These are phyloP conservation scores for Odontamblyopus lacepedii DNA, from an alignment of 2,797 vertebrate genomes.

Conservation along the genomic window DNA sequence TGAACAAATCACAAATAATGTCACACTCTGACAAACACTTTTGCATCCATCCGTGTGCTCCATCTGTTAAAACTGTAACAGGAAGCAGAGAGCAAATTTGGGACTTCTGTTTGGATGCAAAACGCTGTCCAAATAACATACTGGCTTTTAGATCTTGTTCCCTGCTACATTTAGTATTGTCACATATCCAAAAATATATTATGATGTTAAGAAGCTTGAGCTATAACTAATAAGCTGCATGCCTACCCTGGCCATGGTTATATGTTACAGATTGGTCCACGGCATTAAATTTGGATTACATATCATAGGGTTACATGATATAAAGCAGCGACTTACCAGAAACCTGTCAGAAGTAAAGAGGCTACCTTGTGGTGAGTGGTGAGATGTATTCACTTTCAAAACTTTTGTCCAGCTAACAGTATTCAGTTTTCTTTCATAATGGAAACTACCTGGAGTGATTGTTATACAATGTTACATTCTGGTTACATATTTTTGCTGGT, in stretches of 20 bases:
- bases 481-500: background rate
- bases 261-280: too few species aligned
- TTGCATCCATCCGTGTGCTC: conserved; percentile 1
- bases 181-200: background rate
- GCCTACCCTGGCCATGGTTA: too few species aligned
- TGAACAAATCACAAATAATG: conserved; percentile 1
- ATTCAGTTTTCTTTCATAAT: too few species aligned
- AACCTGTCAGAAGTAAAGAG: too few species aligned
- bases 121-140: background rate
- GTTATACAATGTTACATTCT: background rate
- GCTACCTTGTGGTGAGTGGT: too few species aligned
- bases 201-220: background rate
- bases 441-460: too few species aligned
- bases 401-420: too few species aligned
- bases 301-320: too few species aligned
- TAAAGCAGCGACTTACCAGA: too few species aligned
- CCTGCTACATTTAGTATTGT: background rate
- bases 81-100: background rate
- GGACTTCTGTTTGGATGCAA: background rate
- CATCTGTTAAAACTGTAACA: conserved; percentile 6
- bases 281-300: too few species aligned
- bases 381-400: too few species aligned
- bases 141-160: background rate
- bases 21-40: background rate
- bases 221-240: background rate